These are phyloP conservation scores for Drosophila sucinea DNA, from an alignment of 1,140 invertebrate species.

Conservation along the genomic window DNA sequence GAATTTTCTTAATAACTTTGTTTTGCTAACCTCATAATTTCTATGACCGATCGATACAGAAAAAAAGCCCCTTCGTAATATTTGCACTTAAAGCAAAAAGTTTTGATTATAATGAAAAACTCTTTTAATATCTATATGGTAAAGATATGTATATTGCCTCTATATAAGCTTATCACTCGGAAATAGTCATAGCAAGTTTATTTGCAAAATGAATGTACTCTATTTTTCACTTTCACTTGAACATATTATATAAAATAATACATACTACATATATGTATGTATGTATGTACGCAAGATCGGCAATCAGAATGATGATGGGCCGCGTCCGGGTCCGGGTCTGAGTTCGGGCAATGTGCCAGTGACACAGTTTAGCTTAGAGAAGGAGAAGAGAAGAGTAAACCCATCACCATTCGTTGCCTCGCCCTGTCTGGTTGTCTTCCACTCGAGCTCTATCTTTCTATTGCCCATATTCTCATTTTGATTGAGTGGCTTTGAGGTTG, in stretches of 20 bases:
- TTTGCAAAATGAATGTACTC: background rate
- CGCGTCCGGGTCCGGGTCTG: conserved; percentile 36
- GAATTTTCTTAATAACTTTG: background rate
- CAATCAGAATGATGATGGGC: conserved; percentile 33
- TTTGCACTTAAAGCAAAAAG: conserved; percentile 1
- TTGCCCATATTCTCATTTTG: conserved; percentile 29
- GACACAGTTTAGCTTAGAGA: conserved; percentile 57
- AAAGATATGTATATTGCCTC: background rate
- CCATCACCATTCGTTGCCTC: background rate
- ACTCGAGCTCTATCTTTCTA: background rate
- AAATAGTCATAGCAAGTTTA: background rate
- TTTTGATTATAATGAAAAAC: background rate
- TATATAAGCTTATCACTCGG: background rate
- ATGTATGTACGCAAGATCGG: conserved; percentile 15
- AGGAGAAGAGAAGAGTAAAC: background rate
- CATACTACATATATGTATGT: too few relatives aligned
- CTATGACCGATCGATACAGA: background rate
- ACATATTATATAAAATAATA: background rate
- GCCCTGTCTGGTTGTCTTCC: background rate
- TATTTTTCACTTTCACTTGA: background rate
- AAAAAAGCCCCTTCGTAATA: background rate
- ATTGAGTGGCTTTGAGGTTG: conserved; percentile 50
- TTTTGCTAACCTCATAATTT: background rate
- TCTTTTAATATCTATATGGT: background rate
- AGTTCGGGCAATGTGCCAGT: conserved; percentile 47